A percentile compares a stretch with the other conserved stretches of the same genome.
These are phyloP conservation scores for Penaeus monodon DNA, from an alignment of 2,888 invertebrate species.

Conservation along the genomic window DNA sequence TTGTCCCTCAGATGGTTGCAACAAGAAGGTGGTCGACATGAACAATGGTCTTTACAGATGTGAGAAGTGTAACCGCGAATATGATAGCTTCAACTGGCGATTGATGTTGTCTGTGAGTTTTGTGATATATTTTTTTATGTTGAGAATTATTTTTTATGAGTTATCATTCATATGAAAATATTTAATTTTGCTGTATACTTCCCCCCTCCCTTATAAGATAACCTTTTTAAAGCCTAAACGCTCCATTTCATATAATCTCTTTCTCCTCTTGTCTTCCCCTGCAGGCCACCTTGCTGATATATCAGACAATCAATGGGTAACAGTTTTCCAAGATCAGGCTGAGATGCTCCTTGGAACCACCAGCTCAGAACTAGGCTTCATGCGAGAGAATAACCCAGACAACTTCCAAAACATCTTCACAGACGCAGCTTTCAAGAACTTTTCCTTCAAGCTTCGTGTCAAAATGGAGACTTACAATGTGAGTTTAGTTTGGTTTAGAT, in stretches of 20 bases:
- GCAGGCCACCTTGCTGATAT: slow-evolving; percentile 87
- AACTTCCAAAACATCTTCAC: slow-evolving; percentile 80
- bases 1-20: slow-evolving; percentile 89
- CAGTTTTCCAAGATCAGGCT: slow-evolving; percentile 84
- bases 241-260: neutral
- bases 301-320: slow-evolving; percentile 89
- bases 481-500: too few species aligned
- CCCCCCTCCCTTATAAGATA: too few species aligned
- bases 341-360: slow-evolving; percentile 81
- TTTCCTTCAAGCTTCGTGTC: slow-evolving; percentile 85
- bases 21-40: slow-evolving; percentile 93
- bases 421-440: slow-evolving; percentile 83
- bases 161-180: too few species aligned
- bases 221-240: too few species aligned
- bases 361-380: slow-evolving; percentile 83
- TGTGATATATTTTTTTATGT: too few species aligned
- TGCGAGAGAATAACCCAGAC: slow-evolving; percentile 74
- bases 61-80: slow-evolving; percentile 92
- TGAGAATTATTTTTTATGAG: too few species aligned
- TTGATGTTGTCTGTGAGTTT: slow-evolving; percentile 74
- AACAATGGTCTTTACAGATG: slow-evolving; percentile 91
- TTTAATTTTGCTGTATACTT: too few species aligned
- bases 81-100: slow-evolving; percentile 87
- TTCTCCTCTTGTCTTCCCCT: neutral
- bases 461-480: slow-evolving; percentile 92